A percentile compares a stretch with the other conserved stretches of the same genome.
phyloP scores from a whole-genome alignment of 2,113 vertebrate species.

The Romanogobio albipinnatus region DNA sequence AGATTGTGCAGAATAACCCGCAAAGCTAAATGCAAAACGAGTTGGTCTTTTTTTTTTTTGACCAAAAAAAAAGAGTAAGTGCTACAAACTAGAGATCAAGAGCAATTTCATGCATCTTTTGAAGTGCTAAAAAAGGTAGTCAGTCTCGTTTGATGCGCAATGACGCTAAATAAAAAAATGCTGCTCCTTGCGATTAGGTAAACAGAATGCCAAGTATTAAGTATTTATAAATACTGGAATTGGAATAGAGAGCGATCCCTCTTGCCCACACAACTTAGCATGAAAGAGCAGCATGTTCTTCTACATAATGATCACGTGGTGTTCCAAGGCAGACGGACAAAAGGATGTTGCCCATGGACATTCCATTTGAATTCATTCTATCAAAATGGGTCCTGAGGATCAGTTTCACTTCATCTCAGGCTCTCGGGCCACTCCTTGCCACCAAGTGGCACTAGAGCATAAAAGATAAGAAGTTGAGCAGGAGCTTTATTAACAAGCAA shows the following conservation, averaged over 20 bases:
- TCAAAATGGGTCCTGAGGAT: constrained; percentile 71
- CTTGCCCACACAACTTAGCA: constrained; percentile 53
- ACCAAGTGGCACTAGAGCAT: constrained; percentile 81
- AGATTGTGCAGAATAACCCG: constrained; percentile 78
- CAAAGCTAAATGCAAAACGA: constrained; percentile 77
- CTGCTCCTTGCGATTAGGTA: constrained; percentile 72
- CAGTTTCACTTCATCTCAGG: constrained; percentile 76
- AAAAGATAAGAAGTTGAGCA: constrained; percentile 69
- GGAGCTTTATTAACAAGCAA: constrained; percentile 51
- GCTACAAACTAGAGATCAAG: constrained; percentile 68
- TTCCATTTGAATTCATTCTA: constrained; percentile 42
- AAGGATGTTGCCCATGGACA: constrained; percentile 62
- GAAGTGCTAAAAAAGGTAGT: constrained; percentile 88
- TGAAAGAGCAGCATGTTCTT: constrained; percentile 61
- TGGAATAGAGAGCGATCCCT: constrained; percentile 56
- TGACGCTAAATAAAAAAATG: constrained; percentile 67
- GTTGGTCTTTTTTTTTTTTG: constrained; percentile 66
- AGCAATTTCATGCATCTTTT: constrained; percentile 82
- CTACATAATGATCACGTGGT: constrained; percentile 61
- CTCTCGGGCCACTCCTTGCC: constrained; percentile 74
- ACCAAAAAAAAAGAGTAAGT: constrained; percentile 73
- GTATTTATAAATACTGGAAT: constrained; percentile 72
- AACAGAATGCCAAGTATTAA: constrained; percentile 62
- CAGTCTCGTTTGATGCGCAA: constrained; percentile 69
- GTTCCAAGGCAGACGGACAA: constrained; percentile 69